phyloP scores from a whole-genome alignment of 2,113 vertebrate genomes.

The Seriola quinqueradiata region DNA sequence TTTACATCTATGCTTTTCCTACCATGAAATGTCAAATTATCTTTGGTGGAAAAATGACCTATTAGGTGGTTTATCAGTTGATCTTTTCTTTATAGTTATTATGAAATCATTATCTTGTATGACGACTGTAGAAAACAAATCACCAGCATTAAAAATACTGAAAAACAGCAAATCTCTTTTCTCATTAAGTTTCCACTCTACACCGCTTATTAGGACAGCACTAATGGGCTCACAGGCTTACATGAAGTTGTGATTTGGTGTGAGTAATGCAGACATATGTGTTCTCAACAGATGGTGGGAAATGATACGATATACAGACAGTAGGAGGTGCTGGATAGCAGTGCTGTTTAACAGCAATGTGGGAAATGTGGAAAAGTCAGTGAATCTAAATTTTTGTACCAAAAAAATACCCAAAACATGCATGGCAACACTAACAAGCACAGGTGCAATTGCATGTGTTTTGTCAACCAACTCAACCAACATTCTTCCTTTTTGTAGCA shows the following conservation, averaged over 20 bases:
- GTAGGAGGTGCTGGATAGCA: neutral
- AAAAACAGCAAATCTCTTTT: constrained; percentile 10
- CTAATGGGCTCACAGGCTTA: neutral
- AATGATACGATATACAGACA: constrained; percentile 10
- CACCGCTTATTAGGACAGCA: neutral
- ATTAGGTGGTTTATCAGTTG: neutral
- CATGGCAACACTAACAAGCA: neutral
- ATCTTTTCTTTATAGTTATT: neutral
- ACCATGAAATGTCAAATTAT: neutral
- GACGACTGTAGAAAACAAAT: constrained; percentile 15
- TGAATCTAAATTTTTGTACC: constrained; percentile 16
- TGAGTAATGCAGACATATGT: constrained; percentile 9
- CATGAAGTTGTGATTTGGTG: neutral
- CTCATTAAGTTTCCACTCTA: neutral
- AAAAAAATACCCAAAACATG: neutral
- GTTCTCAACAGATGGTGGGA: constrained; percentile 23
- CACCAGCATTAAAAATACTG: constrained; percentile 23
- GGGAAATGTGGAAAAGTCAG: neutral
- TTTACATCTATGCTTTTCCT: neutral
- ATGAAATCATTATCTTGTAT: constrained; percentile 7
- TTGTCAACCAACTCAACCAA: neutral
- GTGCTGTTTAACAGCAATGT: neutral
- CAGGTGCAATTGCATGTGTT: neutral
- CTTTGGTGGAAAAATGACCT: neutral
- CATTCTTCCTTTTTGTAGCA: constrained; percentile 4